These are phyloP conservation scores for Telenomus remus DNA, from an alignment of 1,140 invertebrate species.

Conservation along the genomic window DNA sequence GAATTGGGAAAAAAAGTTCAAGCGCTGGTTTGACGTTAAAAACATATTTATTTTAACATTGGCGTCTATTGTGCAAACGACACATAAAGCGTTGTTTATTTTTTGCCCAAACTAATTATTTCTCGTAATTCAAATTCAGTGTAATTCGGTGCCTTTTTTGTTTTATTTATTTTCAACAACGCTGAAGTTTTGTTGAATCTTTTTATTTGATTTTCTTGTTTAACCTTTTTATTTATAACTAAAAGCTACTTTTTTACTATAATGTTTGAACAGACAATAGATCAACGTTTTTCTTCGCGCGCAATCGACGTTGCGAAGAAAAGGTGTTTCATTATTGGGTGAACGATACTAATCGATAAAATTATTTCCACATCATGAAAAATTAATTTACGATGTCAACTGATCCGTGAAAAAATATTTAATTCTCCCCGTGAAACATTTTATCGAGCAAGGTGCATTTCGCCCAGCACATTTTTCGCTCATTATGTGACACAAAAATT, in stretches of 20 bases:
- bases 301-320: background rate
- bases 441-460: slow-evolving; percentile 2
- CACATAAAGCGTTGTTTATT: background rate
- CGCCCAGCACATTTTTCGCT: slow-evolving; percentile 4
- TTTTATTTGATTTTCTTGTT: too few species aligned
- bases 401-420: slow-evolving; percentile 8
- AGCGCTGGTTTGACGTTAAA: slow-evolving; percentile 8
- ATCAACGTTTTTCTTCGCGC: background rate
- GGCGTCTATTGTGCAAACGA: slow-evolving; percentile 9
- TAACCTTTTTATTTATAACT: too few species aligned
- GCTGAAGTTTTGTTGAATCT: too few species aligned
- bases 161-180: too few species aligned
- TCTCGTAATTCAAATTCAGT: too few species aligned
- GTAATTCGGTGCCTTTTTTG: too few species aligned
- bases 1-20: slow-evolving; percentile 5
- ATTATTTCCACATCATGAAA: slow-evolving; percentile 21
- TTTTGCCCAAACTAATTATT: too few species aligned
- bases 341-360: slow-evolving; percentile 11
- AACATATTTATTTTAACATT: slow-evolving; percentile 3
- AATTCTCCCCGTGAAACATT: background rate
- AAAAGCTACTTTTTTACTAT: slow-evolving; percentile 1
- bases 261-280: background rate
- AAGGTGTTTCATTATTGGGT: too few species aligned
- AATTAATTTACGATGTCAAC: slow-evolving; percentile 7
- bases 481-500: slow-evolving; percentile 11